These are phyloP conservation scores for Philypnodon macrostomus DNA, from an alignment of 2,797 vertebrate genomes.

Conservation along the genomic window DNA sequence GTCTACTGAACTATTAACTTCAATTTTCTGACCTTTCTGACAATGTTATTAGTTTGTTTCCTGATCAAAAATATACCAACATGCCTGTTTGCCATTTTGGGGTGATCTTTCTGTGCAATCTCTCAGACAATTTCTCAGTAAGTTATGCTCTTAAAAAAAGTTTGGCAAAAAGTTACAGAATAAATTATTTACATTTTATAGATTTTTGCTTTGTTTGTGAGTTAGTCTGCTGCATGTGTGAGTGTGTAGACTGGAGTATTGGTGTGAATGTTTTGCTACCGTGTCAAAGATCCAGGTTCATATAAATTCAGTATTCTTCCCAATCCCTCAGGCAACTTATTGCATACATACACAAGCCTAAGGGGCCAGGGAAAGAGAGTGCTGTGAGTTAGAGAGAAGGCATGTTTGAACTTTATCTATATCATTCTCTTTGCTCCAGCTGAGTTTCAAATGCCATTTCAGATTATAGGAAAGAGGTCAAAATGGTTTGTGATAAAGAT, in stretches of 20 bases:
- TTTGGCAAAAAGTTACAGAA: conserved; percentile 26
- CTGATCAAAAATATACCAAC: no score
- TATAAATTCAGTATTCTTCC: conserved; percentile 46
- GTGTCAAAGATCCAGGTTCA: conserved; percentile 47
- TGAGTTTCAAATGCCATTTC: conserved; percentile 12
- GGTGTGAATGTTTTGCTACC: conserved; percentile 27
- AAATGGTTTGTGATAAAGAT: conserved; percentile 6
- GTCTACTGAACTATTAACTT: no score
- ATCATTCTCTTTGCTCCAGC: conserved; percentile 15
- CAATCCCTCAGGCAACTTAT: conserved; percentile 50
- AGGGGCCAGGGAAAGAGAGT: conserved; percentile 14
- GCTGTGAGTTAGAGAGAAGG: background rate
- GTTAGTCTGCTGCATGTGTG: no score
- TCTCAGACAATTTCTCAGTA: background rate
- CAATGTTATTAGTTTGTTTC: no score
- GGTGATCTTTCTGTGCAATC: no score
- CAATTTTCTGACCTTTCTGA: no score
- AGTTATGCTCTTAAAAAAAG: conserved; percentile 11
- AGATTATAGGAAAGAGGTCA: conserved; percentile 11
- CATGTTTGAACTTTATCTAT: conserved; percentile 34
- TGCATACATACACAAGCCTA: conserved; percentile 42
- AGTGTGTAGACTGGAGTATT: conserved; percentile 22
- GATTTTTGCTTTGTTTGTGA: conserved; percentile 2
- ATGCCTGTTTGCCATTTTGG: no score
- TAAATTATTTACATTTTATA: conserved; percentile 23